Evolutionary conservation across 1,140 invertebrate genomes (phyloP), one percentile per base, ranked within the genome.

Genomic region (Dreissena polymorpha): DNA sequence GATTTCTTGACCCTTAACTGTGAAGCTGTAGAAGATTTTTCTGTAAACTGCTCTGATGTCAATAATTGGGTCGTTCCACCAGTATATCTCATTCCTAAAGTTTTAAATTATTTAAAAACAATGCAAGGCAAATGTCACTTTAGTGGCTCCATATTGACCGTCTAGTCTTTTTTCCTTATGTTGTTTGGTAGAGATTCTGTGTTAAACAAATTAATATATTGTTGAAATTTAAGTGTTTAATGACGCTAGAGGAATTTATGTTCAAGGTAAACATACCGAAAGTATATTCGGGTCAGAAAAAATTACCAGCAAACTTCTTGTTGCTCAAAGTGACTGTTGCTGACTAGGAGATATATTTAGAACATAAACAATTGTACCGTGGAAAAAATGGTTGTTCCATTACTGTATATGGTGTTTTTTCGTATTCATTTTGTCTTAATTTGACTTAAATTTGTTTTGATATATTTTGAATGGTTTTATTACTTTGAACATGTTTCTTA

Each of bases 21-120:
- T n/a, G n/a, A n/a, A n/a, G 67, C 6, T 13, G 60, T 71, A 13
- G 78, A 81, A 21, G 78, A 68, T 64, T 81, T 81, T 81, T 49
- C 23, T 6, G 10, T 23, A 12, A 70, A 21, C n/a, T 72, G 68
- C 53, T 0, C 3, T 49, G 25, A 60, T 39, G 25, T 21, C 14
- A 78, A 68, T 8, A 70, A 60, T 29, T 69, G 77, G 77, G 69
- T 70, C 3, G 67, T 70, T 27, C 77, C 65, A 0, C 77, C 77
- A 60, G 29, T 63, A 23, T 60, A 57, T 57, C 63, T 80, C 21
- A 71, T 70, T 16, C 63, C 23, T 14, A 55, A 60, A n/a, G 55
- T 57, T 23, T 51, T 80, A 10, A 57, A 80, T n/a, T 50, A 55
- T 39, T 18, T 71, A n/a, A 51, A 23, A 53, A 23, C 25, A 27